These are phyloP conservation scores for Apotomis turbidana DNA, from an alignment of 2,888 invertebrate genomes.

Conservation along the genomic window DNA sequence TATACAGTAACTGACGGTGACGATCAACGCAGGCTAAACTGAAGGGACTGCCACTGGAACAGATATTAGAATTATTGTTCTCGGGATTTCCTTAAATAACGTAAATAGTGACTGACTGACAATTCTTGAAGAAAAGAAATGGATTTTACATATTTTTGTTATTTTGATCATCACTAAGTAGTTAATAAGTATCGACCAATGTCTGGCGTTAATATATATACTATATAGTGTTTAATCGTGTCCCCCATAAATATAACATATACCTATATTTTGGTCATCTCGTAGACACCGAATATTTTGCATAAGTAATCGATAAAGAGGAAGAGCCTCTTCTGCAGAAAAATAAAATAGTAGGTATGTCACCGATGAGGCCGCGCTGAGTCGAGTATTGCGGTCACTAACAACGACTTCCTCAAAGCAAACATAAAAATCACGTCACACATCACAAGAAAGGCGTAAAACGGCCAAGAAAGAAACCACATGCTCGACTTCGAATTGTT, in stretches of 20 bases:
- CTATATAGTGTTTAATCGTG: too few species aligned
- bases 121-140: too few species aligned
- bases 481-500: conserved; percentile 26
- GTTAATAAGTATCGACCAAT: too few species aligned
- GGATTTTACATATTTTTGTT: too few species aligned
- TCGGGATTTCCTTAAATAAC: too few species aligned
- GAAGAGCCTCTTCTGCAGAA: neutral
- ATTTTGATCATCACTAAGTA: too few species aligned
- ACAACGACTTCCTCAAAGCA: conserved; percentile 44
- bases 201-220: too few species aligned
- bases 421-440: conserved; percentile 34
- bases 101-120: too few species aligned
- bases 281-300: neutral
- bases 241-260: neutral
- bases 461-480: conserved; percentile 18
- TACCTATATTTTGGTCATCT: neutral
- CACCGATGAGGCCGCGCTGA: conserved; percentile 49
- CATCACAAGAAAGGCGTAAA: conserved; percentile 30
- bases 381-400: conserved; percentile 56
- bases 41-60: too few species aligned
- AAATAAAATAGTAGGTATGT: neutral
- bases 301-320: neutral
- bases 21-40: too few species aligned
- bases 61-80: too few species aligned
- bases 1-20: too few species aligned